phyloP scores from a whole-genome alignment of 2,797 vertebrate genomes.

The Eospalax fontanierii region DNA sequence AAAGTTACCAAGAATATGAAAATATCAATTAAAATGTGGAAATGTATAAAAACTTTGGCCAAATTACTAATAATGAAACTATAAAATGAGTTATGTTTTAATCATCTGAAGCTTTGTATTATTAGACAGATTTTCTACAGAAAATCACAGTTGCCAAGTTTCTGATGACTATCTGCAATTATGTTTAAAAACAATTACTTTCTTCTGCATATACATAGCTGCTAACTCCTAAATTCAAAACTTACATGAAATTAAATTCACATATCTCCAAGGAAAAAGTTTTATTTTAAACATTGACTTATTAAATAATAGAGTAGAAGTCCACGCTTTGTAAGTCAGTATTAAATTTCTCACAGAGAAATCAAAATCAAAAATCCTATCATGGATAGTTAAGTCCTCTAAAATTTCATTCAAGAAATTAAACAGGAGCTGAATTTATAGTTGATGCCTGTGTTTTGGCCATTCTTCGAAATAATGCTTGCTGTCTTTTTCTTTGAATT shows the following conservation, averaged over 20 bases:
- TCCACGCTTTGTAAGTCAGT: constrained; percentile 76
- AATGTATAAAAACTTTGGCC: constrained; percentile 46
- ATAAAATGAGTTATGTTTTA: neutral
- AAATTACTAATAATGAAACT: constrained; percentile 65
- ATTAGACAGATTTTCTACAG: constrained; percentile 27
- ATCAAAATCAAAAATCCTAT: constrained; percentile 73
- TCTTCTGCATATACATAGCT: constrained; percentile 47
- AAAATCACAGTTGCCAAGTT: constrained; percentile 44
- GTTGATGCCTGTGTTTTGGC: constrained; percentile 89
- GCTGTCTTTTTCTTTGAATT: constrained; percentile 96
- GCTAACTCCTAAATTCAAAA: constrained; percentile 63
- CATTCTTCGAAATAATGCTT: constrained; percentile 94
- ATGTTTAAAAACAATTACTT: constrained; percentile 62
- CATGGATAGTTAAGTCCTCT: constrained; percentile 68
- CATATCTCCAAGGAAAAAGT: constrained; percentile 65
- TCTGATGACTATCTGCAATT: constrained; percentile 4
- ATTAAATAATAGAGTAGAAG: constrained; percentile 83
- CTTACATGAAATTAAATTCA: constrained; percentile 44
- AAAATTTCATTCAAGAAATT: constrained; percentile 72
- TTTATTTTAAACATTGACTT: constrained; percentile 77
- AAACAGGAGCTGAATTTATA: constrained; percentile 87
- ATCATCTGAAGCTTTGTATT: constrained; percentile 32
- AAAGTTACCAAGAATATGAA: constrained; percentile 31
- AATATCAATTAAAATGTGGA: constrained; percentile 55
- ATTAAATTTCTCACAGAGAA: constrained; percentile 85